A percentile compares a stretch with the other conserved stretches of the same genome.
phyloP scores from a whole-genome alignment of 2,797 vertebrate species.

The Potorous gilbertii region DNA sequence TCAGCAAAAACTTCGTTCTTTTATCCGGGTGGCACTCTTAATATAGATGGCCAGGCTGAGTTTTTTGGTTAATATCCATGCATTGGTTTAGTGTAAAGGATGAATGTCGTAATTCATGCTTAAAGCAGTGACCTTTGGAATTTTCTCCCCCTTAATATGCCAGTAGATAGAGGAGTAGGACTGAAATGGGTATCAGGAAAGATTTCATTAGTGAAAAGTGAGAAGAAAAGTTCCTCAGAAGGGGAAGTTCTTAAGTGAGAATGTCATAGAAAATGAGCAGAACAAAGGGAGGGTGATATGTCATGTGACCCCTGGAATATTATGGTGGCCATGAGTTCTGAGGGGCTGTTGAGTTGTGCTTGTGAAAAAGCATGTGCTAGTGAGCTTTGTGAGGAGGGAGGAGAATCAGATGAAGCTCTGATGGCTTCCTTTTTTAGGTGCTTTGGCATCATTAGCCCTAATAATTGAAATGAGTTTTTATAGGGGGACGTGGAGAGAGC shows the following conservation, averaged over 20 bases:
- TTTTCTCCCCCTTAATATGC: conserved; percentile 46
- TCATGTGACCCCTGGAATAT: conserved; percentile 5
- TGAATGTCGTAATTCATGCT: not conserved
- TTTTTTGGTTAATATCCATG: not conserved
- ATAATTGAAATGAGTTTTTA: not conserved
- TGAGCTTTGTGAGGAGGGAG: conserved; percentile 34
- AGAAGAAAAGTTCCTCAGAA: conserved; percentile 20
- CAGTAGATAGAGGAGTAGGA: conserved; percentile 13
- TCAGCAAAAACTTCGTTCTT: not conserved
- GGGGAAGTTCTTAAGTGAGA: conserved; percentile 10
- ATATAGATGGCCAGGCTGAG: not conserved
- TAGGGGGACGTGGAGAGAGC: conserved; percentile 10
- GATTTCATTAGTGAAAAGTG: conserved; percentile 29
- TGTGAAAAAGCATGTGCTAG: conserved; percentile 5
- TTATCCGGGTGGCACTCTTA: not conserved
- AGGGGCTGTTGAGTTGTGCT: conserved; percentile 13
- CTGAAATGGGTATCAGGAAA: conserved; percentile 36
- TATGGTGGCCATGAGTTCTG: conserved; percentile 15
- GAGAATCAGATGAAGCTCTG: conserved; percentile 18
- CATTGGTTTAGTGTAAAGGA: not conserved
- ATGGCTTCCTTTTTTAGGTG: conserved; percentile 21
- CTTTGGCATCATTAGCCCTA: conserved; percentile 1
- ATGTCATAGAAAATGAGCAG: conserved; percentile 39
- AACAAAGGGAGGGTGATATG: conserved; percentile 13
- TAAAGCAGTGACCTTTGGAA: conserved; percentile 40